Conservation (phyloP, 2,113 vertebrate genomes). For the Micronycteris hirsuta region DNA sequence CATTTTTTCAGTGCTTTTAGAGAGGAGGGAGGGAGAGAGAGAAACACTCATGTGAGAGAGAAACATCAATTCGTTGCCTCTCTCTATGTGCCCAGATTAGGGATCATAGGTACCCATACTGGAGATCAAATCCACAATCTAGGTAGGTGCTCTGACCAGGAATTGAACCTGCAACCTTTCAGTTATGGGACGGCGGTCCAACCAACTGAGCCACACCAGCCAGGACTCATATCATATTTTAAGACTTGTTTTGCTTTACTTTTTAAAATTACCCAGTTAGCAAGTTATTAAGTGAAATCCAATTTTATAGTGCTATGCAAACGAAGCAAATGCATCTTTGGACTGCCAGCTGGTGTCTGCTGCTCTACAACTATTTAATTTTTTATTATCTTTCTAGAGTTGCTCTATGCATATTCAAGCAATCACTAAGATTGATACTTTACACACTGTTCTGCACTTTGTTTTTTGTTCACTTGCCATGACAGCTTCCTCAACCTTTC, state of each 20-base stretch:
- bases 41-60: too few relatives aligned
- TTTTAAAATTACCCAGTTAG: background rate
- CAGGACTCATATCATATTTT: background rate
- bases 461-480: constrained; percentile 13
- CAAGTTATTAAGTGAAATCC: constrained; percentile 16
- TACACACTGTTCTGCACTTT: background rate
- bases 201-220: too few relatives aligned
- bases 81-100: too few relatives aligned
- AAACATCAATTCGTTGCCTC: too few relatives aligned
- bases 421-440: background rate
- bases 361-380: background rate
- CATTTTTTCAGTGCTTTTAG: too few relatives aligned
- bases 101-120: too few relatives aligned
- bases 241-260: background rate
- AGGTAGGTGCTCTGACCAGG: too few relatives aligned
- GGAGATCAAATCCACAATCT: too few relatives aligned
- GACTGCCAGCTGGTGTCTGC: background rate
- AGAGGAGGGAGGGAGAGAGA: too few relatives aligned
- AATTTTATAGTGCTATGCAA: constrained; percentile 3
- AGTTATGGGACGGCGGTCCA: too few relatives aligned
- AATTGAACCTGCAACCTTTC: too few relatives aligned
- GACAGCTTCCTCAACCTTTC: background rate
- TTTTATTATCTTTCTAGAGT: background rate
- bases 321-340: background rate
- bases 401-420: constrained; percentile 6